Base-by-base conservation (phyloP, 1,140 invertebrate species). In the Oedothorax gibbosus region DNA sequence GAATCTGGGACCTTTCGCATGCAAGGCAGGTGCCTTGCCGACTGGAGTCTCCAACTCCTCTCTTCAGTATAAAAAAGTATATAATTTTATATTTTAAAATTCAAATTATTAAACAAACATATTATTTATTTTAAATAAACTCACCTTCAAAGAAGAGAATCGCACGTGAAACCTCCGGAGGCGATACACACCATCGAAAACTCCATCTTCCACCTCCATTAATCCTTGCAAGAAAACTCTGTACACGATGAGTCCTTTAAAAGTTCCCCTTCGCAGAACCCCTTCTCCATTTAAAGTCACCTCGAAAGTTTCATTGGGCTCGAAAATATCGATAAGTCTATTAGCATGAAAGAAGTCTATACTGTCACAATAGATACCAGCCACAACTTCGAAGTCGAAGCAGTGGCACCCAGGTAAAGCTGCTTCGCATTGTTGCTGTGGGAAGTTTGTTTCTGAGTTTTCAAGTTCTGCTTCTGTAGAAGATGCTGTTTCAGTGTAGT, bases 151-250 rank as follows among this genome's bases (percentile, higher is more conserved):
- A 9, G 71, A 75, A 49, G 71, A 75, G 12, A 35, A 5, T 2
- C 81, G 72, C 2, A 84, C 62, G 11, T 84, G 81, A 11, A 84
- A 75, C 14, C 71, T 65, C 18, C 72, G 53, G 0, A 84, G 20
- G 15, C 81, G 21, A 15, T 56, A 12, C 1, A 84, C 81, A 10
- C 51, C 62, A 14, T 84, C 81, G 50, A 84, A 84, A n/a, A 64
- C 81, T 0, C 50, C 51, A 9, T 68, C 53, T 4, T 68, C 62
- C 35, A 35, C 35, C n/a, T 68, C 50, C 11, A 54, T 50, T 2
- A 84, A 12, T 1, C n/a, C 14, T 7, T 11, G 18, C 14, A 84
- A 10, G 18, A 53, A 65, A 0, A 79, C 20, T 11, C 77, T 18
- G 50, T n/a, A 79, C 50, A 79, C 77, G 2, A 79, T 68, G 5